A percentile compares a stretch with the other conserved stretches of the same genome.
phyloP scores from a whole-genome alignment of 2,888 invertebrate species.

The Orthosia incerta region DNA sequence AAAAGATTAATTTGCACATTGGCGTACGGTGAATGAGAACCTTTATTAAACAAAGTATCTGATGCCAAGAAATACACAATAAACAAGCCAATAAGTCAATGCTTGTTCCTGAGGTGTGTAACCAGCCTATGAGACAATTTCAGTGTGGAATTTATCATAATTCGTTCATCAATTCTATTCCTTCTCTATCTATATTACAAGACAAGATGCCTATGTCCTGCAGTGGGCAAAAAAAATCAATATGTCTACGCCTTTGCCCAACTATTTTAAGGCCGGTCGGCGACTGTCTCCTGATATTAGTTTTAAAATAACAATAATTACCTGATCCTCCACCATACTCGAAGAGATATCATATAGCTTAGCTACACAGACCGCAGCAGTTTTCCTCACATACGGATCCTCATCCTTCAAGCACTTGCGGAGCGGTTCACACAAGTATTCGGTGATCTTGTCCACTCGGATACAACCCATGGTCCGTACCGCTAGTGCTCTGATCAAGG shows the following conservation, averaged over 20 bases:
- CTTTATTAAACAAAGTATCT: too few relatives aligned
- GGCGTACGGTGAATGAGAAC: too few relatives aligned
- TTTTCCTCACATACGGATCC: conserved; percentile 99
- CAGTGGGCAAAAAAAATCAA: neutral
- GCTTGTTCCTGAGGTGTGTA: too few relatives aligned
- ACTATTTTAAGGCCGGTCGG: too few relatives aligned
- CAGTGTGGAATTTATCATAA: too few relatives aligned
- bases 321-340: conserved; percentile 92
- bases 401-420: conserved; percentile 98
- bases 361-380: conserved; percentile 99
- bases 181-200: neutral
- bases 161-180: neutral
- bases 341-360: conserved; percentile 99
- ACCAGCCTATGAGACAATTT: too few relatives aligned
- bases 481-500: conserved; percentile 98
- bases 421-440: conserved; percentile 99
- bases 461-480: conserved; percentile 99
- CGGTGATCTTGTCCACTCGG: conserved; percentile 99
- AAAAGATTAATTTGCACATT: too few relatives aligned
- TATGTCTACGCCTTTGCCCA: too few relatives aligned
- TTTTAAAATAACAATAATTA: conserved; percentile 52
- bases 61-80: too few relatives aligned
- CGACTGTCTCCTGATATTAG: neutral
- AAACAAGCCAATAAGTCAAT: too few relatives aligned
- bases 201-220: too few relatives aligned